These are phyloP conservation scores for Calameuta pallipes DNA, from an alignment of 2,888 invertebrate genomes.

Conservation along the genomic window DNA sequence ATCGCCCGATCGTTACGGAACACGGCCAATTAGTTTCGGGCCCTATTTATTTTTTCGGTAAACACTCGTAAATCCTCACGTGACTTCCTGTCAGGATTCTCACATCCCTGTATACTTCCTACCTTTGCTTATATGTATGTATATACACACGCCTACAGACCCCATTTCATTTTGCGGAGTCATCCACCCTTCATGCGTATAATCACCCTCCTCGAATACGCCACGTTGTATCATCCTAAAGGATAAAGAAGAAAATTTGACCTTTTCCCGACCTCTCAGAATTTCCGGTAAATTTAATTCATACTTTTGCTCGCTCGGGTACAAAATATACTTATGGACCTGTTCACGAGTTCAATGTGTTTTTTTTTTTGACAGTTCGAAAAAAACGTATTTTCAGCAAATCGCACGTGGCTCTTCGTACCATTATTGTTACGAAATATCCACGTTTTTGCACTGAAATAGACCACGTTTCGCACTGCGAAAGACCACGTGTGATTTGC, in stretches of 20 bases:
- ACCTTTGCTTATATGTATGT: neutral
- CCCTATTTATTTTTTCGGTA: slow-evolving; percentile 45
- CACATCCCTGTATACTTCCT: slow-evolving; percentile 5
- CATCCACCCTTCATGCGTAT: neutral
- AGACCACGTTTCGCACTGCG: too few species aligned
- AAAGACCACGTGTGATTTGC: too few species aligned
- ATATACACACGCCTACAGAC: neutral
- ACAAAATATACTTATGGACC: neutral
- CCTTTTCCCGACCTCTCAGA: neutral
- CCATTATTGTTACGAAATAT: too few species aligned
- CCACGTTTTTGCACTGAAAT: too few species aligned
- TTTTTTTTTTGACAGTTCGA: too few species aligned
- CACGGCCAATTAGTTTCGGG: slow-evolving; percentile 47
- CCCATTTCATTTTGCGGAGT: neutral
- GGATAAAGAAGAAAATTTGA: neutral
- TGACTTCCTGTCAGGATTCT: slow-evolving; percentile 36
- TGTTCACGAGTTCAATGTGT: too few species aligned
- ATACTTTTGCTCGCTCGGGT: neutral
- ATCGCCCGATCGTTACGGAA: slow-evolving; percentile 20
- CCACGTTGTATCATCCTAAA: neutral
- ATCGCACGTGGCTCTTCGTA: too few species aligned
- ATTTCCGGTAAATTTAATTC: neutral
- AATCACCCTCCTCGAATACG: neutral
- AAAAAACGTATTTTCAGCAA: too few species aligned
- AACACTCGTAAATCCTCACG: slow-evolving; percentile 46